Evolutionary conservation across 1,140 invertebrate genomes (phyloP).

Genomic region (Dinothrombium tinctorium): DNA sequence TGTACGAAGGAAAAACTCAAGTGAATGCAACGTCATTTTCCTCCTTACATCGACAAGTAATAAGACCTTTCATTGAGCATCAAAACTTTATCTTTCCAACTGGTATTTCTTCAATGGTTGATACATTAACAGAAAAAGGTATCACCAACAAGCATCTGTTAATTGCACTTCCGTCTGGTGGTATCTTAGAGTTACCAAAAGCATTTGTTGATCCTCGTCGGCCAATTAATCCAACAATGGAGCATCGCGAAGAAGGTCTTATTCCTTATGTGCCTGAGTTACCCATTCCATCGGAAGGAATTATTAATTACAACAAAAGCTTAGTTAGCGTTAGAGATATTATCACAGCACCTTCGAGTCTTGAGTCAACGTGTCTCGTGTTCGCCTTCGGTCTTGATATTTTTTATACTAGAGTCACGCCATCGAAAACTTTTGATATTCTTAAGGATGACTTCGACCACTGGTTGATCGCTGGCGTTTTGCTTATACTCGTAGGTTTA

Average conservation of each 20-base stretch:
- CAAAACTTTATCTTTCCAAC: slow-evolving; percentile 75
- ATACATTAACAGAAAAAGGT: slow-evolving; percentile 67
- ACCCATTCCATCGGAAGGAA: slow-evolving; percentile 57
- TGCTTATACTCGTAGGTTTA: slow-evolving; percentile 51
- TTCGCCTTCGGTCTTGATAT: slow-evolving; percentile 84
- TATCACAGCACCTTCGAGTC: slow-evolving; percentile 62
- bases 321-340: slow-evolving; percentile 47
- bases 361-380: slow-evolving; percentile 89
- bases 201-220: slow-evolving; percentile 67
- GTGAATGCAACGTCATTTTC: slow-evolving; percentile 54
- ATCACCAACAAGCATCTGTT: slow-evolving; percentile 85
- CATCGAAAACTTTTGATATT: slow-evolving; percentile 94
- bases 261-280: slow-evolving; percentile 91
- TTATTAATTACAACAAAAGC: slow-evolving; percentile 89
- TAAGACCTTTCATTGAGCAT: slow-evolving; percentile 39
- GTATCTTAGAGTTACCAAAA: slow-evolving; percentile 69
- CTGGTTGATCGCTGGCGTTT: slow-evolving; percentile 68
- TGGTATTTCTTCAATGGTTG: slow-evolving; percentile 44
- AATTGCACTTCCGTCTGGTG: slow-evolving; percentile 52
- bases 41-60: too few relatives aligned
- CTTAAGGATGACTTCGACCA: slow-evolving; percentile 99
- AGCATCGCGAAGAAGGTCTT: slow-evolving; percentile 62
- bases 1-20: slow-evolving; percentile 78
- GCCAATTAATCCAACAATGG: slow-evolving; percentile 33
- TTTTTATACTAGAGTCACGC: slow-evolving; percentile 85